These are phyloP conservation scores for Hydroisotoma schaefferi DNA, from an alignment of 2,888 invertebrate genomes.

Conservation along the genomic window DNA sequence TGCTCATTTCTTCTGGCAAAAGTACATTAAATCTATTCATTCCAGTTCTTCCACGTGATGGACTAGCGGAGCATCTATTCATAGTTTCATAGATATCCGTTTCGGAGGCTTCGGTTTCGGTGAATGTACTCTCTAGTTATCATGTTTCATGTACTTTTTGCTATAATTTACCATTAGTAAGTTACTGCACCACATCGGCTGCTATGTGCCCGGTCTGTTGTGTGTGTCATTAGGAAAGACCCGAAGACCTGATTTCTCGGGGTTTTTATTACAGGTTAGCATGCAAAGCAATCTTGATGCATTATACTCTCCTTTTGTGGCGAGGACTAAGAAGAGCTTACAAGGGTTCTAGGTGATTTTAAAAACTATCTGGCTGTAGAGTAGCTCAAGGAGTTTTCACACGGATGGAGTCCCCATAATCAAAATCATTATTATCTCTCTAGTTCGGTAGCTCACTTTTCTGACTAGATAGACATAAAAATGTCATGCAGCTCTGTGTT, in stretches of 20 bases:
- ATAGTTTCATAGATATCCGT: neutral
- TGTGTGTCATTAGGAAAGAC: conserved; percentile 10
- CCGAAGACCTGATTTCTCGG: conserved; percentile 14
- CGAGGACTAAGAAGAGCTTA: neutral
- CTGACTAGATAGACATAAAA: neutral
- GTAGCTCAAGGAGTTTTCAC: too few species aligned
- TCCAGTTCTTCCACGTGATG: neutral
- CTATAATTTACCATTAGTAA: too few species aligned
- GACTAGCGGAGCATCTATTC: neutral
- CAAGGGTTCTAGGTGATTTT: neutral
- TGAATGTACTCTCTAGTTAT: neutral
- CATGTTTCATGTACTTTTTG: neutral
- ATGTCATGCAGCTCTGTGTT: neutral
- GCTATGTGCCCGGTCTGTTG: too few species aligned
- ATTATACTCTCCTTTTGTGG: too few species aligned
- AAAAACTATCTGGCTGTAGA: too few species aligned
- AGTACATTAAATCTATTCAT: neutral
- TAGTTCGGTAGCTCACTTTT: neutral
- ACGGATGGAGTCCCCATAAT: too few species aligned
- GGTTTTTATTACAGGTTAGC: conserved; percentile 9
- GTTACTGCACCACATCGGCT: neutral
- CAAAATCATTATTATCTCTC: neutral
- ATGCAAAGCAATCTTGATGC: too few species aligned
- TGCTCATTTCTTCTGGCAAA: neutral
- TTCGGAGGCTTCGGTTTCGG: neutral